Conservation (phyloP, 1,140 invertebrate genomes). For the Lasioglossum albipes region DNA sequence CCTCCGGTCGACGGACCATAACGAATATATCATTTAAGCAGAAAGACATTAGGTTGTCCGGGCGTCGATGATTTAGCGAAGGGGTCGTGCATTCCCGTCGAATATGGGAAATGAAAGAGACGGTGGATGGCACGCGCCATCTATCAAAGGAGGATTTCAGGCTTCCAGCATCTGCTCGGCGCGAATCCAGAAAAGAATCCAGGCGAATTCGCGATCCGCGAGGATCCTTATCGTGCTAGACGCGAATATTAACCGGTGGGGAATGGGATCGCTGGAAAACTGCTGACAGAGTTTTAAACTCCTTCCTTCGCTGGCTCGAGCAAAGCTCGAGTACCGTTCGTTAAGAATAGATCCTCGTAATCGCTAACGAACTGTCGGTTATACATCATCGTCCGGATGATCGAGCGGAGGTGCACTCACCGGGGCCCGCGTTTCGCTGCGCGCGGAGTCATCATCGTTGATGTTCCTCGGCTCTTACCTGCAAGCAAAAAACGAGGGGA, state of each 20-base stretch:
- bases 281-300: constrained; percentile 32
- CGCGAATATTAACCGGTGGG: constrained; percentile 4
- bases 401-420: constrained; percentile 16
- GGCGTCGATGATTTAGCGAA: constrained; percentile 7
- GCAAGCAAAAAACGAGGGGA: constrained; percentile 17
- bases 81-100: constrained; percentile 22
- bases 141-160: constrained; percentile 23
- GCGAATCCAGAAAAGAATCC: constrained; percentile 11
- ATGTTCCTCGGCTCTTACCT: constrained; percentile 22
- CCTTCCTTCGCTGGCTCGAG: not conserved
- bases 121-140: constrained; percentile 2
- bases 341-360: constrained; percentile 49
- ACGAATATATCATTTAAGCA: constrained; percentile 35
- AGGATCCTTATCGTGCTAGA: not conserved
- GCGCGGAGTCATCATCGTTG: not conserved
- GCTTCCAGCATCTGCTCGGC: not conserved
- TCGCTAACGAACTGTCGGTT: constrained; percentile 49
- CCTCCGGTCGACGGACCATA: not conserved
- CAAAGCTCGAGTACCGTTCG: constrained; percentile 44
- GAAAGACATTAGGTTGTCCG: constrained; percentile 36
- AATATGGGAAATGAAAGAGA: constrained; percentile 29
- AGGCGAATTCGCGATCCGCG: constrained; percentile 11
- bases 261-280: constrained; percentile 36
- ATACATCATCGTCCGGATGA: constrained; percentile 38
- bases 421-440: not conserved